These are phyloP conservation scores for Phalloptychus januarius DNA, from an alignment of 2,797 vertebrate species.

Conservation along the genomic window DNA sequence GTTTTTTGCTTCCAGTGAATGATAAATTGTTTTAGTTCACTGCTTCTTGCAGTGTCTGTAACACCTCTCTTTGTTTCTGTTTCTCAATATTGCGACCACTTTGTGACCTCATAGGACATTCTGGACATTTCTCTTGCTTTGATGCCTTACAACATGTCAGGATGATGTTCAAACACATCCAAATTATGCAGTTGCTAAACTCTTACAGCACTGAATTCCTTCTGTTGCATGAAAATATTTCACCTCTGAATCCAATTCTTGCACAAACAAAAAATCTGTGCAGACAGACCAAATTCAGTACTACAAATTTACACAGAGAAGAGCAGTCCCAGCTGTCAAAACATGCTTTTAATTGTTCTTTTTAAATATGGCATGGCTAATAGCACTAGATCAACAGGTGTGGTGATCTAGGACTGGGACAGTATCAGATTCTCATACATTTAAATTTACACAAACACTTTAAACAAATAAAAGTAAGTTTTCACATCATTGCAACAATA, in stretches of 20 bases:
- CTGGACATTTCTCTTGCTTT: constrained; percentile 39
- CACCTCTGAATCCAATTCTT: neutral
- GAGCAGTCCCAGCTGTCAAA: neutral
- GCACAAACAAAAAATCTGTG: neutral
- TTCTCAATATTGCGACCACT: constrained; percentile 1
- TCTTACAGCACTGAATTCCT: neutral
- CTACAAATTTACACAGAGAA: neutral
- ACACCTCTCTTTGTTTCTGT: neutral
- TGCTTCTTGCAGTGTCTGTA: neutral
- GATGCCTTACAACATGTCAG: constrained; percentile 49
- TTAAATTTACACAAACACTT: too few species aligned
- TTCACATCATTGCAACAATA: too few species aligned
- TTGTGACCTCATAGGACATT: constrained; percentile 33
- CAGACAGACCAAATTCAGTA: neutral
- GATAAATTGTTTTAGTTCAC: neutral
- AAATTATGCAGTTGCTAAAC: neutral
- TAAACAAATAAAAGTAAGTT: too few species aligned
- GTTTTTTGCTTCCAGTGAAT: neutral
- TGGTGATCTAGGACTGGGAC: neutral
- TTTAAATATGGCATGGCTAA: neutral
- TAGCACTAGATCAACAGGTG: neutral
- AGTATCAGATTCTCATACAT: neutral
- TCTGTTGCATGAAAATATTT: neutral
- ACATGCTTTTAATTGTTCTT: neutral
- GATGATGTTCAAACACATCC: constrained; percentile 12